Conservation (phyloP, 2,797 vertebrate genomes). For the Peromyscus aztecus region DNA sequence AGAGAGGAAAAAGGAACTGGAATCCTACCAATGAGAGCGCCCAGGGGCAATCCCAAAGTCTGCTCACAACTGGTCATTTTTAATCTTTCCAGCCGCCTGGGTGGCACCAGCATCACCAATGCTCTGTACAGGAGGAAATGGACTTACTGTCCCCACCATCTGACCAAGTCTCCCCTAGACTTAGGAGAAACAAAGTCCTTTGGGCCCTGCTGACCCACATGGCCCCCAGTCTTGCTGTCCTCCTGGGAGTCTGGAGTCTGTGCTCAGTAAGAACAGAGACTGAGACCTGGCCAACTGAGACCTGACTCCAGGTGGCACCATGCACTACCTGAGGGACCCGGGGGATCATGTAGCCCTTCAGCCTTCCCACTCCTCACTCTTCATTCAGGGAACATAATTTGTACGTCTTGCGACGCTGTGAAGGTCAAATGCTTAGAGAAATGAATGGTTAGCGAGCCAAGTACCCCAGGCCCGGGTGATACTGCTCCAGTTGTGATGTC, state of each 20-base stretch:
- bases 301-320: not conserved
- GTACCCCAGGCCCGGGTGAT: not conserved
- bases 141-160: not conserved
- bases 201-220: not conserved
- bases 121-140: not conserved
- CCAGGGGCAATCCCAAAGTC: not conserved
- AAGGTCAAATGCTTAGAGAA: not conserved
- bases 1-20: not conserved
- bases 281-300: not conserved
- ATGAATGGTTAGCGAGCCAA: not conserved
- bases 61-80: not conserved
- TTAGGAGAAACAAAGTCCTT: not conserved
- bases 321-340: accelerated
- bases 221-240: not conserved
- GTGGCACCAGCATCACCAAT: not conserved
- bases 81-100: not conserved
- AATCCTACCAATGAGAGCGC: not conserved
- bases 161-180: not conserved
- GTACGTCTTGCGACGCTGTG: accelerated
- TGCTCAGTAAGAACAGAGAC: not conserved
- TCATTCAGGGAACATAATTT: not conserved
- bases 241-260: not conserved
- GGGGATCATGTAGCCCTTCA: not conserved
- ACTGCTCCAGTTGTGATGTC: accelerated
- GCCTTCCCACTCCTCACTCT: not conserved